Percentiles rank a stretch among this genome's conserved stretches.
Evolutionary conservation across 1,140 invertebrate genomes (phyloP).

Genomic region (Drosophila bifasciata): DNA sequence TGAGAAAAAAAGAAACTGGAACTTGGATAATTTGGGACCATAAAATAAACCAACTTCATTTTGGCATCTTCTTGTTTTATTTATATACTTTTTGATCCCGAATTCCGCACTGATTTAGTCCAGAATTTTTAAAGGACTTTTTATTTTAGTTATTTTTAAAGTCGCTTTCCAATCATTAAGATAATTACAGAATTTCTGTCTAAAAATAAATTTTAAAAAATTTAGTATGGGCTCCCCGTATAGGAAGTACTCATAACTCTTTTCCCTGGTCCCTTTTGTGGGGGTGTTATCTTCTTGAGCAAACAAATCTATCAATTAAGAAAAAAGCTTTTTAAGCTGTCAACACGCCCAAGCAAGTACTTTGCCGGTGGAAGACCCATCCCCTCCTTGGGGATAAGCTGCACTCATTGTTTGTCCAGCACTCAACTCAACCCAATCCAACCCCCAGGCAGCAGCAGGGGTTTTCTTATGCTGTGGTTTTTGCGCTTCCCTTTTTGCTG

Average conservation of each 20-base stretch:
- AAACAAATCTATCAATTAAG: constrained; percentile 67
- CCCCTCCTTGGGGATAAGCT: constrained; percentile 26
- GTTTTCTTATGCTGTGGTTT: constrained; percentile 23
- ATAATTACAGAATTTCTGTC: no score
- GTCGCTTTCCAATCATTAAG: no score
- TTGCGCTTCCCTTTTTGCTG: constrained; percentile 1
- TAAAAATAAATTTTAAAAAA: no score
- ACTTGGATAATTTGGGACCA: no score
- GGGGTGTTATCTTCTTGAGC: not conserved
- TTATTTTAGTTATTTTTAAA: no score
- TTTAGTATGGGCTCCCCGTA: no score
- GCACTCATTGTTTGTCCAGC: constrained; percentile 66
- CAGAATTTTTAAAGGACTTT: no score
- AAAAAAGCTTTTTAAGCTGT: constrained; percentile 62
- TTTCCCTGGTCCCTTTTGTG: not conserved
- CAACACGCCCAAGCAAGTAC: constrained; percentile 56
- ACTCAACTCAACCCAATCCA: not conserved
- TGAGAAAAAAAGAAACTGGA: no score
- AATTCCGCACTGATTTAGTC: no score
- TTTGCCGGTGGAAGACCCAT: constrained; percentile 7
- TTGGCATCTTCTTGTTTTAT: no score
- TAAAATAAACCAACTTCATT: no score
- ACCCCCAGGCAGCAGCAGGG: not conserved
- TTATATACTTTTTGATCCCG: no score
- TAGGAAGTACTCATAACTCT: not conserved